These are phyloP conservation scores for Colinus virginianus DNA, from an alignment of 2,113 vertebrate genomes.

Conservation along the genomic window DNA sequence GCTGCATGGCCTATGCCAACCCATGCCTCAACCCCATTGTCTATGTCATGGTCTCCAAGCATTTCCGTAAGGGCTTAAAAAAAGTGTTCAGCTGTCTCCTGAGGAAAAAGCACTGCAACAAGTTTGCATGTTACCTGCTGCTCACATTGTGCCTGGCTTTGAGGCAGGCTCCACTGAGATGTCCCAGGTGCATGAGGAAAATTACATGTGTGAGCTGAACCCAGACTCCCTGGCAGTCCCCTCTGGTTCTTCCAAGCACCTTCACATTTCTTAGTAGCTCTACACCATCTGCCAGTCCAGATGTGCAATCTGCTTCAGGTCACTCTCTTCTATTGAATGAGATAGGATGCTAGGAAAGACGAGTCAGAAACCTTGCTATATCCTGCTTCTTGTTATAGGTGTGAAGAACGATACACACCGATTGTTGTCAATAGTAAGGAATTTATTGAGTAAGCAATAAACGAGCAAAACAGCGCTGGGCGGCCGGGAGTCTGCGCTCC, in stretches of 20 bases:
- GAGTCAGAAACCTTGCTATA: neutral
- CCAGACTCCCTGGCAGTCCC: constrained; percentile 67
- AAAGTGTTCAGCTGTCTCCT: constrained; percentile 90
- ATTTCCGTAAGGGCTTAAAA: constrained; percentile 90
- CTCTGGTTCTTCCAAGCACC: constrained; percentile 66
- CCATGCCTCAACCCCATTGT: constrained; percentile 92
- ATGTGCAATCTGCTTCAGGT: neutral
- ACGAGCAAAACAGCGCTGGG: too few relatives aligned
- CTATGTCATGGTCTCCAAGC: constrained; percentile 89
- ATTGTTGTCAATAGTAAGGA: too few relatives aligned
- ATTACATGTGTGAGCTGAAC: constrained; percentile 74
- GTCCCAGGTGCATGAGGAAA: constrained; percentile 83
- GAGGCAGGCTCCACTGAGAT: constrained; percentile 83
- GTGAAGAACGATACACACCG: too few relatives aligned
- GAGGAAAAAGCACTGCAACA: constrained; percentile 84
- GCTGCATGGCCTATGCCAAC: constrained; percentile 93
- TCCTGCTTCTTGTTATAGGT: too few relatives aligned
- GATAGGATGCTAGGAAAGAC: neutral
- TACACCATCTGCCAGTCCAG: neutral
- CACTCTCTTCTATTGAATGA: neutral
- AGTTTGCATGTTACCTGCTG: constrained; percentile 83
- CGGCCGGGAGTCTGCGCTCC: too few relatives aligned
- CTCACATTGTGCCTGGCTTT: constrained; percentile 81
- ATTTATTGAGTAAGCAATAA: too few relatives aligned
- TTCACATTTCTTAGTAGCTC: neutral